Conservation (phyloP, 2,888 invertebrate genomes). For the Acleris laterana region DNA sequence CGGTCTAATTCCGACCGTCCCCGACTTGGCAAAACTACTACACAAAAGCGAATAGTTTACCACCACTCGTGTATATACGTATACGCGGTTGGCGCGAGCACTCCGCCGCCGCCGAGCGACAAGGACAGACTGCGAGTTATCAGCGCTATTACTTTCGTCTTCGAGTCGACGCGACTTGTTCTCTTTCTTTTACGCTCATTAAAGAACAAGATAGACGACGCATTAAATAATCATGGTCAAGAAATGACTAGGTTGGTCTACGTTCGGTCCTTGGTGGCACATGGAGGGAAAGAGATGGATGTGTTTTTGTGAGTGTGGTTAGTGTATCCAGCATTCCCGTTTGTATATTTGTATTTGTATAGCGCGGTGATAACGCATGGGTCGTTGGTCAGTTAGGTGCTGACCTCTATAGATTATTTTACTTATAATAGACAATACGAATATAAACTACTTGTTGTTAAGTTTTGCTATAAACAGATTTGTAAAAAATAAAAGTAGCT, state of each 20-base stretch:
- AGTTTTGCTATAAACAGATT: too few relatives aligned
- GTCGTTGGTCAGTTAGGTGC: conserved; percentile 56
- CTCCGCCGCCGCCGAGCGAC: conserved; percentile 49
- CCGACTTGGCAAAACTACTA: conserved; percentile 71
- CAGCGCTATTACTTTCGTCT: conserved; percentile 34
- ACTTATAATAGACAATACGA: conserved; percentile 10
- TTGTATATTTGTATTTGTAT: conserved; percentile 59
- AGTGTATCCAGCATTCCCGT: conserved; percentile 77
- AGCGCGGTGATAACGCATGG: conserved; percentile 55
- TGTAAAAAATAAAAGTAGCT: too few relatives aligned
- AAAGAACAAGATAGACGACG: conserved; percentile 18
- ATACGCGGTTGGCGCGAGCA: conserved; percentile 45
- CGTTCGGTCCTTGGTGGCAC: conserved; percentile 30
- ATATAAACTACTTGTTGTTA: too few relatives aligned
- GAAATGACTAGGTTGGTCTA: neutral
- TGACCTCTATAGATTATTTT: conserved; percentile 64
- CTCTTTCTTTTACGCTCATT: conserved; percentile 16
- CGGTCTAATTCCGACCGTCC: conserved; percentile 63
- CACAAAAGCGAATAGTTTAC: conserved; percentile 73
- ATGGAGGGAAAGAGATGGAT: conserved; percentile 54
- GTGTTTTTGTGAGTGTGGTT: conserved; percentile 50
- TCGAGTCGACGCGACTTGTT: conserved; percentile 24
- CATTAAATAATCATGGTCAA: neutral
- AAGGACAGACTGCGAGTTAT: conserved; percentile 52
- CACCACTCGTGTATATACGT: conserved; percentile 56